phyloP scores from a whole-genome alignment of 2,113 vertebrate species.

The Camelus dromedarius region DNA sequence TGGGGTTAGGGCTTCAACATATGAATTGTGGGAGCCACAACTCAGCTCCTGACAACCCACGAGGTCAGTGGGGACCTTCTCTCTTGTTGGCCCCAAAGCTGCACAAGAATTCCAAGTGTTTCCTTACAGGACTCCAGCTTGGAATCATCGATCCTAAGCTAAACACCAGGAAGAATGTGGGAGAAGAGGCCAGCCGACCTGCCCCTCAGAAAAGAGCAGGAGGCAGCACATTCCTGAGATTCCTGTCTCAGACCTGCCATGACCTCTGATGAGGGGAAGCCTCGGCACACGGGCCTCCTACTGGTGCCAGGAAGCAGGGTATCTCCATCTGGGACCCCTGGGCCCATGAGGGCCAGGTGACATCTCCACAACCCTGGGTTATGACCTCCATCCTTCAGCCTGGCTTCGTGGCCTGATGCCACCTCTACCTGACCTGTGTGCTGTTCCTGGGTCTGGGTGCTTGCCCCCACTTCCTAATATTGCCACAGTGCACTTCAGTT shows the following conservation, averaged over 20 bases:
- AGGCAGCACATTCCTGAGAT: background rate
- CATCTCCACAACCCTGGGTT: background rate
- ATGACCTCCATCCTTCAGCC: background rate
- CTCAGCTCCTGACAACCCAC: too few relatives aligned
- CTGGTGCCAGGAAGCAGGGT: accelerated
- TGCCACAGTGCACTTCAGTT: accelerated
- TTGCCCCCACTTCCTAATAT: too few relatives aligned
- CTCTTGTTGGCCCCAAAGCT: background rate
- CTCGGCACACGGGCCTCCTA: accelerated
- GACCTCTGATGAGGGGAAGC: background rate
- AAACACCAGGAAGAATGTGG: too few relatives aligned
- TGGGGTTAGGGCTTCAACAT: background rate
- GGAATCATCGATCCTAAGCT: background rate
- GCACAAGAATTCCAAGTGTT: background rate
- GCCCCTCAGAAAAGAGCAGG: accelerated
- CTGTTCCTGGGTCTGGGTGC: background rate
- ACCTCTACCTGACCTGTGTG: background rate
- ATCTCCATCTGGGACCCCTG: background rate
- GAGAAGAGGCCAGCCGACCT: too few relatives aligned
- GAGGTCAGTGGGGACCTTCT: background rate
- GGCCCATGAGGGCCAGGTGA: background rate
- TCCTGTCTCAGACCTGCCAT: background rate
- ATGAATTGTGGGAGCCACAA: background rate
- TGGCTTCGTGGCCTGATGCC: accelerated
- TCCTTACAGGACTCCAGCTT: too few relatives aligned